Evolutionary conservation across 2,888 invertebrate species (phyloP).

Genomic region (Tupiocoris notatus): DNA sequence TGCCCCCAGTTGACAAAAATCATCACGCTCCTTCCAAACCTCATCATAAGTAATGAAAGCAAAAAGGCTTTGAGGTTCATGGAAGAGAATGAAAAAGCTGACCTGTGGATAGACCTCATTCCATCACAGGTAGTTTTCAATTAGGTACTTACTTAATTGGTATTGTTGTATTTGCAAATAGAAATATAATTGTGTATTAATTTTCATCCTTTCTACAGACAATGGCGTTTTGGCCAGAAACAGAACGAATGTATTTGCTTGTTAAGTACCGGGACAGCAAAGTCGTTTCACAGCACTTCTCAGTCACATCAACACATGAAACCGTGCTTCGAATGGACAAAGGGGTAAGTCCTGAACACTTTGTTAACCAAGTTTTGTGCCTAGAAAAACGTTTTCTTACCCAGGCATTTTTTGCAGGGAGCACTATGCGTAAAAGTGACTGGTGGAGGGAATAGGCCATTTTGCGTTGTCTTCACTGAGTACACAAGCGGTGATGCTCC

Average conservation of each 20-base stretch:
- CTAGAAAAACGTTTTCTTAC: background rate
- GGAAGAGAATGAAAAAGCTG: conserved; percentile 82
- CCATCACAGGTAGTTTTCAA: conserved; percentile 54
- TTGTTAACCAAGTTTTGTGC: too few species aligned
- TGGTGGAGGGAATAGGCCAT: conserved; percentile 71
- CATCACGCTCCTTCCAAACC: conserved; percentile 75
- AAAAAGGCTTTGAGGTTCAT: conserved; percentile 67
- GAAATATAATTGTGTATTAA: too few species aligned
- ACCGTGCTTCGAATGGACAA: conserved; percentile 80
- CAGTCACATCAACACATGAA: conserved; percentile 66
- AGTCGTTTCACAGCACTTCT: conserved; percentile 73
- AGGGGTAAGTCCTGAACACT: conserved; percentile 74
- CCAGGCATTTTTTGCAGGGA: conserved; percentile 56
- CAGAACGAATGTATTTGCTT: conserved; percentile 76
- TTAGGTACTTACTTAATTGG: background rate
- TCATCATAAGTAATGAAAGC: conserved; percentile 72
- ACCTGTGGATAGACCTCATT: conserved; percentile 75
- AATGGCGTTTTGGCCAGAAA: conserved; percentile 77
- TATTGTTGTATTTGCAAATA: too few species aligned
- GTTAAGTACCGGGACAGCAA: conserved; percentile 75
- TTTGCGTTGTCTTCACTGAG: conserved; percentile 71
- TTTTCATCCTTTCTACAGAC: conserved; percentile 53
- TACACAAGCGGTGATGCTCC: conserved; percentile 78
- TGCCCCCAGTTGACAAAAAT: conserved; percentile 75
- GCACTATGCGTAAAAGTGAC: conserved; percentile 70